These are phyloP conservation scores for Ceratina calcarata DNA, from an alignment of 1,140 invertebrate genomes.

Conservation along the genomic window DNA sequence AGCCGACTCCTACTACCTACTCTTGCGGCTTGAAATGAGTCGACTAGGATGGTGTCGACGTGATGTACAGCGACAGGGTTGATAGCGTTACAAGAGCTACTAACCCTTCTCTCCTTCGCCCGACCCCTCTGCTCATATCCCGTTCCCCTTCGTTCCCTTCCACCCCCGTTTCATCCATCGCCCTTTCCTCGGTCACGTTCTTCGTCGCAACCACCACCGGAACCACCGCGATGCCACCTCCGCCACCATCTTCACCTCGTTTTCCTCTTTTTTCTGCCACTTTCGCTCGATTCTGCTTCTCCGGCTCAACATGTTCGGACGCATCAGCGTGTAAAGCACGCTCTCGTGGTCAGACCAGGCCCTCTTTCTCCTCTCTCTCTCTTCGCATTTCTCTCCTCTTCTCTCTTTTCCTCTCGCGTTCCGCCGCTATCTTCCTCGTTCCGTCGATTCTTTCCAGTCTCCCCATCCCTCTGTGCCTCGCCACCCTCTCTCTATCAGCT, in stretches of 20 bases:
- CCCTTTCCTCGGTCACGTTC: constrained; percentile 32
- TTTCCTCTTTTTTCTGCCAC: constrained; percentile 6
- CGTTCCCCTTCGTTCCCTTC: constrained; percentile 16
- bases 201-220: constrained; percentile 59
- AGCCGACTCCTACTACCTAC: constrained; percentile 75
- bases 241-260: not conserved
- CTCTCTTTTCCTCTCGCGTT: not conserved
- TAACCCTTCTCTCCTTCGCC: constrained; percentile 71
- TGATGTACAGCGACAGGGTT: constrained; percentile 81
- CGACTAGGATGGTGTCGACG: constrained; percentile 79
- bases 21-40: constrained; percentile 69
- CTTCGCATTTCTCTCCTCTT: not conserved
- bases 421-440: constrained; percentile 12
- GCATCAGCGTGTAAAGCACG: constrained; percentile 67
- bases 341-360: constrained; percentile 50
- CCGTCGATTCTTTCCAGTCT: constrained; percentile 5
- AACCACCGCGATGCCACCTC: constrained; percentile 19
- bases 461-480: constrained; percentile 18
- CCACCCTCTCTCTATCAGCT: not conserved
- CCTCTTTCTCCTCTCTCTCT: constrained; percentile 2
- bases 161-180: not conserved
- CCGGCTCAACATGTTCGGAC: constrained; percentile 47
- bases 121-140: not conserved
- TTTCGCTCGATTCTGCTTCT: constrained; percentile 37
- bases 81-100: constrained; percentile 81